Evolutionary conservation across 2,113 vertebrate genomes (phyloP).

Genomic region (Eulemur macaco): DNA sequence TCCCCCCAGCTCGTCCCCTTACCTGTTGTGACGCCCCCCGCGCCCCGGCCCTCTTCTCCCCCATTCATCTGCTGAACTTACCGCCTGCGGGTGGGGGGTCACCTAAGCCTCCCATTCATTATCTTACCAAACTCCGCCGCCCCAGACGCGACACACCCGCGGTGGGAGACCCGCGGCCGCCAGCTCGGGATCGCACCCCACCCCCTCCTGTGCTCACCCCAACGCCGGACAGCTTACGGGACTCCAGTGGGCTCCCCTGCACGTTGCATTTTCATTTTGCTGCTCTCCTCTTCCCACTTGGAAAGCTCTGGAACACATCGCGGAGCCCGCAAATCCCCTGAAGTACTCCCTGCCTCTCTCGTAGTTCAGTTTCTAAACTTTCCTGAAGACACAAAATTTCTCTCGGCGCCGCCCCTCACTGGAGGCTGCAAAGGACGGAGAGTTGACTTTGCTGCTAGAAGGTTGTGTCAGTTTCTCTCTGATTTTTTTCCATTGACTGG

Average conservation of each 20-base stretch:
- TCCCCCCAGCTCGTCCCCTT: neutral
- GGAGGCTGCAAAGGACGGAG: neutral
- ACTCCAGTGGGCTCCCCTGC: neutral
- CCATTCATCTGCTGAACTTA: neutral
- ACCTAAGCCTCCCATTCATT: slow-evolving; percentile 11
- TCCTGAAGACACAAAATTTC: neutral
- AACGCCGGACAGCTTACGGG: neutral
- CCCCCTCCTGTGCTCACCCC: slow-evolving; percentile 39
- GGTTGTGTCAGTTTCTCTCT: neutral
- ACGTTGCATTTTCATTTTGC: neutral
- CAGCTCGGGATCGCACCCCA: neutral
- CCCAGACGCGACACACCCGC: neutral
- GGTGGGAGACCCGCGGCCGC: neutral
- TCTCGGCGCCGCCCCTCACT: neutral
- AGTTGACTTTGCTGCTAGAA: neutral
- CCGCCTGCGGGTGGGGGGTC: neutral
- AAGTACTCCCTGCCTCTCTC: neutral
- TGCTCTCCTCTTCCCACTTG: neutral
- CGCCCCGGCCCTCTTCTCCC: neutral
- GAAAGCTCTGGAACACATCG: slow-evolving; percentile 31
- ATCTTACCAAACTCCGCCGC: neutral
- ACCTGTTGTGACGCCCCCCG: slow-evolving; percentile 20
- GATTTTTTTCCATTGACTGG: neutral
- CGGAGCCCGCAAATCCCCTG: neutral
- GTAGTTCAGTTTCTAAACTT: neutral